Evolutionary conservation across 2,797 vertebrate species (phyloP), one percentile per base, ranked within the genome.

Genomic region (Micropoecilia bifurca): DNA sequence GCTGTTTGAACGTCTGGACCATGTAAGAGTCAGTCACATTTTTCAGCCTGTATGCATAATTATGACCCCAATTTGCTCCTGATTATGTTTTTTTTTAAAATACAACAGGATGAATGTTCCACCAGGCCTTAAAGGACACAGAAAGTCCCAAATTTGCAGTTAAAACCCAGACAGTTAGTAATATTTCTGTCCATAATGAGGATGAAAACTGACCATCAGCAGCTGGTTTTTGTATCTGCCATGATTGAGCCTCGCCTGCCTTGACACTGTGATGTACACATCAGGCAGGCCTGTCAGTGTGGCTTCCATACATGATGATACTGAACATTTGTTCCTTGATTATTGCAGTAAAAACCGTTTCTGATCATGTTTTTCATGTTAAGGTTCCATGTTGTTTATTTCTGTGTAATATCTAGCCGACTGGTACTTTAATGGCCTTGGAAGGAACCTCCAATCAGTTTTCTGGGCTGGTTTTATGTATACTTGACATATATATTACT

Each of bases 231-330:
- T 80, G 69, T 87, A 83, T 89, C n/a, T 92, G 89, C 93, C 92
- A 85, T 78, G 82, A 91, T 46, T 91, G 93, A 94, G 90, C 89
- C 93, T 87, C 74, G 86, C 83, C 83, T 88, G 93, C 92, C 94
- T 92, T 84, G 87, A 92, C 88, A 92, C 90, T 89, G 91, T 93
- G 91, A 91, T 74, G 33, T 73, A 79, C 71, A 82, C 4, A 45
- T 77, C 84, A 55, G n/a, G 53, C 53, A 55, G 84, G 84, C 82
- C 80, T 81, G 84, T 83, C 30, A 55, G 47, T 74, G 68, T 57
- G 73, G 81, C 82, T 36, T 72, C 72, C 36, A 20, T 71, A 74
- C 78, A 83, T 75, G 76, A 81, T 80, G 71, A 63, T 16, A 80
- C 73, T 78, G n/a, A 72, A 75, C 14, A 71, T 66, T 79, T 74